phyloP scores from a whole-genome alignment of 2,888 invertebrate genomes.

The Ischnura elegans region DNA sequence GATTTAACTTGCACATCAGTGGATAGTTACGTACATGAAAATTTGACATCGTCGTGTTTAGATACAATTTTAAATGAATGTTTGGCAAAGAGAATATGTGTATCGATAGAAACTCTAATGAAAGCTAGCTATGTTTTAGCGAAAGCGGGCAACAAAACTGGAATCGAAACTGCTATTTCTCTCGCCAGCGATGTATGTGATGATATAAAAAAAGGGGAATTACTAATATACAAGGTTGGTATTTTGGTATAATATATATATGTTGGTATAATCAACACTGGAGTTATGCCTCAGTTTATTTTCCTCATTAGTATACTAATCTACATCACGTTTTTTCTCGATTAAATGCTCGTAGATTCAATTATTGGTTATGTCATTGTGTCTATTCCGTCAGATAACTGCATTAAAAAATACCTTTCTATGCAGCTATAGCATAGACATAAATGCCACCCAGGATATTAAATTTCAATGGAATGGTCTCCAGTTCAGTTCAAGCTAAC shows the following conservation, averaged over 20 bases:
- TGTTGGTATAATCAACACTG: no score
- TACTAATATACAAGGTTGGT: background rate
- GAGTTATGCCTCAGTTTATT: no score
- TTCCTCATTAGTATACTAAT: no score
- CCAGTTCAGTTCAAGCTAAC: no score
- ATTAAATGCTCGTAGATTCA: no score
- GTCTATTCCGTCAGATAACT: no score
- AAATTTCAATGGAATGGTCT: no score
- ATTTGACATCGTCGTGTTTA: slow-evolving; percentile 15
- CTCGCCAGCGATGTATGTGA: background rate
- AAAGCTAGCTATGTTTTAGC: background rate
- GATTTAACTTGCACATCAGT: background rate
- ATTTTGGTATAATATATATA: background rate
- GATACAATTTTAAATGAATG: slow-evolving; percentile 10
- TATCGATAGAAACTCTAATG: background rate
- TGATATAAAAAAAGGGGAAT: background rate
- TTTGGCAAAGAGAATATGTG: background rate
- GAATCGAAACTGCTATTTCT: background rate
- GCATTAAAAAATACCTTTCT: no score
- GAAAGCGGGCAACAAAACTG: background rate
- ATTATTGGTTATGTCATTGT: no score
- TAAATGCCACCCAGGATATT: no score
- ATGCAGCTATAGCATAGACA: no score
- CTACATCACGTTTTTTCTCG: no score
- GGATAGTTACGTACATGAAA: background rate